Base-by-base conservation (phyloP, 2,113 vertebrate species). In the Engraulis encrasicolus region DNA sequence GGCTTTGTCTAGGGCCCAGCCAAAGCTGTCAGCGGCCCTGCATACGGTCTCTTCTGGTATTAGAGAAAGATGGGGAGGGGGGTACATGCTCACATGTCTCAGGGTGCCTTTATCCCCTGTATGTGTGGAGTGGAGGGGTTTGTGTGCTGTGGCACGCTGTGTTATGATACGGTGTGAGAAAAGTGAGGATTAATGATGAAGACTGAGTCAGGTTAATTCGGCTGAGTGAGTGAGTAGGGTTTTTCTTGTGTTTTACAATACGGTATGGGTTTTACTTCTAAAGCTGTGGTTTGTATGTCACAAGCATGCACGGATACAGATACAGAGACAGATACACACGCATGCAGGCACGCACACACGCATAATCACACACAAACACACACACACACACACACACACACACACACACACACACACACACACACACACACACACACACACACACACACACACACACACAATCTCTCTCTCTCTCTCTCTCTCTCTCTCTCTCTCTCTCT, bases 301-400 rank as follows among this genome's bases (percentile, higher is more conserved):
- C 3, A 45, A 45, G 40, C 40, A 9, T 45, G 40, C 40, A 3
- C 40, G n/a, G n/a, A n/a, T n/a, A 61, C 23, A 71, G 7, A 71
- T 27, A 71, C 11, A 71, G 23, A 71, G 23, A 71, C 61, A 58
- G 17, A n/a, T 5, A 58, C 54, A n/a, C 54, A 54, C 19, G 6
- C 54, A 58, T 7, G 6, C 54, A 58, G 19, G 6, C 54, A 58
- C 19, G 6, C 54, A 58, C 54, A 71, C 61, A 71, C 23, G 14
- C 61, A 71, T 27, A 31, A n/a, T 31, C 61, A 71, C 61, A 71
- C 61, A 71, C 61, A 71, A n/a, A 71, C 61, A 71, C 61, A 71
- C 61, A 27, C 61, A 71, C 58, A 66, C 23, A 66, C 58, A 66
- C 20, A 58, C 54, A 58, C 54, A n/a, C 54, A 58, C 6, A 58